These are phyloP conservation scores for Pangasius mekongensis DNA, from an alignment of 2,797 vertebrate species.

Conservation along the genomic window DNA sequence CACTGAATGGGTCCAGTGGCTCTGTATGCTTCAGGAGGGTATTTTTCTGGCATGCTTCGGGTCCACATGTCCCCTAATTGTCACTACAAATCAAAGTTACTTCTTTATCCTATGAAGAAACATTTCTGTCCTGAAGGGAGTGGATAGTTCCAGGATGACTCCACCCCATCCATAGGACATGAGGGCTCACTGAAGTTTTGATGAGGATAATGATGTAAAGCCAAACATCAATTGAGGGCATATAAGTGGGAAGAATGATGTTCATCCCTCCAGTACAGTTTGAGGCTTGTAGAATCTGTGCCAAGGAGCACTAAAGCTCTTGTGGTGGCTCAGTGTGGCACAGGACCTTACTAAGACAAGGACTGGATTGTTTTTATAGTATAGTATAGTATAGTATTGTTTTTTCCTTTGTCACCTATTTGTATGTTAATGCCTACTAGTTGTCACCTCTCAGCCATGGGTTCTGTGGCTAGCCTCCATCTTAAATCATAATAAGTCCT, in stretches of 20 bases:
- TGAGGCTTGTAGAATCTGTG: not conserved
- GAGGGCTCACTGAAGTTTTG: not conserved
- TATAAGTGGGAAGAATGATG: not conserved
- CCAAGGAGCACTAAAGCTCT: not conserved
- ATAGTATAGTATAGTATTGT: not conserved
- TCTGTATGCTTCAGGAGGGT: not conserved
- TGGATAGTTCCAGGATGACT: too few species aligned
- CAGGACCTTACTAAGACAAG: not conserved
- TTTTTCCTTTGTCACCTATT: not conserved
- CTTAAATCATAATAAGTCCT: not conserved
- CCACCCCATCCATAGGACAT: not conserved
- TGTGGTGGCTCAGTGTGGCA: not conserved
- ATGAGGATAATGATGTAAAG: not conserved
- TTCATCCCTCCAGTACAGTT: not conserved
- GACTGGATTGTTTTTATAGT: not conserved
- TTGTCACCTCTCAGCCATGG: not conserved
- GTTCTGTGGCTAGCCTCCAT: not conserved
- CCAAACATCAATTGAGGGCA: not conserved
- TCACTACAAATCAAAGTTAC: not conserved
- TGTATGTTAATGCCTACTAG: not conserved
- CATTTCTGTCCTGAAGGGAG: too few species aligned
- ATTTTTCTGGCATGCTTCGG: too few species aligned
- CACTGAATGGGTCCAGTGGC: not conserved
- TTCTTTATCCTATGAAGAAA: too few species aligned
- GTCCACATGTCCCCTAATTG: not conserved